Conservation (phyloP, 2,113 vertebrate genomes). For the Psammodynastes pulverulentus region DNA sequence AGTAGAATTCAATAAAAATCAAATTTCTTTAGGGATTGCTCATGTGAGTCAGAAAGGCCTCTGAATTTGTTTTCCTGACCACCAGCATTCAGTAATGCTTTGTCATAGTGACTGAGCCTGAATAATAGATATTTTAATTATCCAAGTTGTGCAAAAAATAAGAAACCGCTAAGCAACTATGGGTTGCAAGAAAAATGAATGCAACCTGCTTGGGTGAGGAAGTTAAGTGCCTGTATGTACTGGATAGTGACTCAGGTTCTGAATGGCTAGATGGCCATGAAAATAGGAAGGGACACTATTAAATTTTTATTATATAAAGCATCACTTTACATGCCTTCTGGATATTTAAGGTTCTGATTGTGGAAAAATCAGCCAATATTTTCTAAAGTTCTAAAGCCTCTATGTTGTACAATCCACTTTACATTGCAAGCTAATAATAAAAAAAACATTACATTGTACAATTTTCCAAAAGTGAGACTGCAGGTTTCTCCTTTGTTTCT, state of each 20-base stretch:
- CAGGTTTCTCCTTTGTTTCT: not conserved
- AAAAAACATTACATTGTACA: not conserved
- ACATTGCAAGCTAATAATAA: not conserved
- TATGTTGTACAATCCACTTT: not conserved
- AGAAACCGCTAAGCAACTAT: not conserved
- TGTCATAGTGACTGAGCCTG: not conserved
- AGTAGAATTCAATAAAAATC: not conserved
- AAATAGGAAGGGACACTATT: not conserved
- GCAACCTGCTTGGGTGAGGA: not conserved
- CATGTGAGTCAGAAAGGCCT: not conserved
- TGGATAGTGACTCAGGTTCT: not conserved
- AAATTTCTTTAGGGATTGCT: too few species aligned
- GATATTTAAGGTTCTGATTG: not conserved
- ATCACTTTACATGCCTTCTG: not conserved
- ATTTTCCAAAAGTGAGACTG: not conserved
- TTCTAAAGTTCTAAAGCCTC: not conserved
- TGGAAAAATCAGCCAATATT: constrained; percentile 9
- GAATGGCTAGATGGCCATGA: not conserved
- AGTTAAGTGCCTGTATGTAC: not conserved
- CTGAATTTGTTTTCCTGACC: not conserved
- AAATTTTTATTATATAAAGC: not conserved
- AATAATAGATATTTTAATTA: not conserved
- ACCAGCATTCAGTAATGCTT: not conserved
- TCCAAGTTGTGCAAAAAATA: not conserved
- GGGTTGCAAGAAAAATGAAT: not conserved